Conservation (phyloP, 2,113 vertebrate genomes). For the Odocoileus hemionus region DNA sequence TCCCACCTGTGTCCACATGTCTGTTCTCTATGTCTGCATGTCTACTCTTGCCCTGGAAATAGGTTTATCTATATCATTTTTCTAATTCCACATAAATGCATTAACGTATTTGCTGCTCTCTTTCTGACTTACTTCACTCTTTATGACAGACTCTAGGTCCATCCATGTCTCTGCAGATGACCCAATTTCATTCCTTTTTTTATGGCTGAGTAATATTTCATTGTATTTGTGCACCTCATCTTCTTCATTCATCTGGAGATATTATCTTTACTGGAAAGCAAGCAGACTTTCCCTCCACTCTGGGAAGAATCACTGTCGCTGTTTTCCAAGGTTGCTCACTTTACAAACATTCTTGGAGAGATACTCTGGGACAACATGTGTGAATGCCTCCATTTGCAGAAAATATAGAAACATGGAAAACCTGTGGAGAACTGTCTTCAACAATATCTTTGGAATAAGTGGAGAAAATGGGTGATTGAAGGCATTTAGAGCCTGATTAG, state of each 20-base stretch:
- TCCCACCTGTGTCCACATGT: background rate
- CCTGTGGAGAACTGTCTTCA: background rate
- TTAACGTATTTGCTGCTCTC: background rate
- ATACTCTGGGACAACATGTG: background rate
- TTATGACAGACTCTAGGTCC: background rate
- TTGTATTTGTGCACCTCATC: background rate
- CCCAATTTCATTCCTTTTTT: background rate
- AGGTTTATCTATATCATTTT: background rate
- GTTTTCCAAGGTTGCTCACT: background rate
- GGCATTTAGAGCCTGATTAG: background rate
- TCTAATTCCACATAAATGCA: background rate
- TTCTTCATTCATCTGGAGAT: background rate
- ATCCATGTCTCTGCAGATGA: background rate
- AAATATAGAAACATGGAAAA: background rate
- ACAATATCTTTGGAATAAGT: background rate
- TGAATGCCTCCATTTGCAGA: background rate
- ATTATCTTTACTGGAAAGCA: background rate
- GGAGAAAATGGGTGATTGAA: background rate
- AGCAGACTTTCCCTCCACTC: background rate
- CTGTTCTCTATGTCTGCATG: background rate
- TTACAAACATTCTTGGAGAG: background rate
- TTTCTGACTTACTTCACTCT: background rate
- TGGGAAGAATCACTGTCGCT: background rate
- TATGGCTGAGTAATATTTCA: background rate
- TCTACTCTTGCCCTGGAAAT: background rate